Evolutionary conservation across 2,888 invertebrate species (phyloP), one percentile per base, ranked within the genome.

Genomic region (Cheilosia vulpina): DNA sequence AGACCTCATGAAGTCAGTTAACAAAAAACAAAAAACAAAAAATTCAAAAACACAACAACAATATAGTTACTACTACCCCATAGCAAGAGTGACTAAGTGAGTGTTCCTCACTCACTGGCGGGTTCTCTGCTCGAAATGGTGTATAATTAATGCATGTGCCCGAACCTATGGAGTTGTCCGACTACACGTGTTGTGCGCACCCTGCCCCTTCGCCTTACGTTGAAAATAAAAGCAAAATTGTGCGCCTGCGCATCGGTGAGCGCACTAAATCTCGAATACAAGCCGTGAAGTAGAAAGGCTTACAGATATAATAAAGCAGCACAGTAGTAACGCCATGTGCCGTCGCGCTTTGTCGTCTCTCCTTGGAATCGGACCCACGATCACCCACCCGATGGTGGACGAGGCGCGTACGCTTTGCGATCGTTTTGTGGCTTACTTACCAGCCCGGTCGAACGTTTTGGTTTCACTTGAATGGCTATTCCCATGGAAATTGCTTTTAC

Each of bases 101-200:
- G 76, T 76, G 80, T 72, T 81, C 85, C 81, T 72, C 81, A 72
- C 81, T 76, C 76, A 76, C 71, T 76, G 62, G 38, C 38, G 38
- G 38, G 80, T 75, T 79, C 80, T 81, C 41, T 41, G 71, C 73
- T 69, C 66, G 76, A 65, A 85, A 71, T 76, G 60, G 69, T 68
- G 66, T 65, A 81, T 77, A 85, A 85, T 85, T 85, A 85, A 85
- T 85, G 85, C 81, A 85, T 81, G 62, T 63, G 62, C 60, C 53
- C 21, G 58, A 55, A 19, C 76, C 71, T 69, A 85, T 81, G 65
- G 80, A 76, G 75, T 84, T 84, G 85, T 76, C 71, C 81, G 66
- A 52, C 72, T 68, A 85, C 85, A 85, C 85, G 85, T 81, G 85
- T 85, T 81, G 57, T 71, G 58, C 50, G 66, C 66, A 65, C 71